A percentile compares a stretch with the other conserved stretches of the same genome.
phyloP scores from a whole-genome alignment of 2,888 invertebrate genomes.

The Aricia artaxerxes region DNA sequence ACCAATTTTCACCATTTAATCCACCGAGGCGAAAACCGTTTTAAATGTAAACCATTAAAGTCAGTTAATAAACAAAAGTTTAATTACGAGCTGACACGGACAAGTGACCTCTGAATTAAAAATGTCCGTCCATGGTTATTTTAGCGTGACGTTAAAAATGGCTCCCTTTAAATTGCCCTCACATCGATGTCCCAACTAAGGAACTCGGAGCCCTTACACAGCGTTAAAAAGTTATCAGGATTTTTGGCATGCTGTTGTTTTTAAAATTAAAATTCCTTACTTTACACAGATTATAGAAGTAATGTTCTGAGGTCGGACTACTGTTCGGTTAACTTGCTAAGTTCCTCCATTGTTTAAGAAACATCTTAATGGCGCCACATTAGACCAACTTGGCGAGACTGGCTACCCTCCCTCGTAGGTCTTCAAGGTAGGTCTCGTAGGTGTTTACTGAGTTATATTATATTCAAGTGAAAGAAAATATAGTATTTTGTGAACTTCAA shows the following conservation, averaged over 20 bases:
- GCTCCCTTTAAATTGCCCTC: conserved; percentile 27
- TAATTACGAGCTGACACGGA: conserved; percentile 20
- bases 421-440: neutral
- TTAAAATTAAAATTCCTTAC: too few relatives aligned
- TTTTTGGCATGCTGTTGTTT: too few relatives aligned
- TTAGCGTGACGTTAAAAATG: conserved; percentile 31
- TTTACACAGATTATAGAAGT: too few relatives aligned
- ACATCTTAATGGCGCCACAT: neutral
- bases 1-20: too few relatives aligned
- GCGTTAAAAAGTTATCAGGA: too few relatives aligned
- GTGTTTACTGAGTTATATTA: too few relatives aligned
- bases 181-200: neutral
- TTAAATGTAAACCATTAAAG: conserved; percentile 10
- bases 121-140: conserved; percentile 26
- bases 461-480: too few relatives aligned
- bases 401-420: neutral
- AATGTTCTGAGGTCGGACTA: too few relatives aligned
- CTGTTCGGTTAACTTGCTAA: too few relatives aligned
- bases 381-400: neutral
- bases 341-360: neutral
- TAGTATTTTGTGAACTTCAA: too few relatives aligned
- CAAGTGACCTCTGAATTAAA: conserved; percentile 28
- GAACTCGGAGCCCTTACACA: neutral
- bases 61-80: conserved; percentile 23
- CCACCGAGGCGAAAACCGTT: neutral